Conservation (phyloP, 2,113 vertebrate genomes). For the Eulacestoma nigropectus region DNA sequence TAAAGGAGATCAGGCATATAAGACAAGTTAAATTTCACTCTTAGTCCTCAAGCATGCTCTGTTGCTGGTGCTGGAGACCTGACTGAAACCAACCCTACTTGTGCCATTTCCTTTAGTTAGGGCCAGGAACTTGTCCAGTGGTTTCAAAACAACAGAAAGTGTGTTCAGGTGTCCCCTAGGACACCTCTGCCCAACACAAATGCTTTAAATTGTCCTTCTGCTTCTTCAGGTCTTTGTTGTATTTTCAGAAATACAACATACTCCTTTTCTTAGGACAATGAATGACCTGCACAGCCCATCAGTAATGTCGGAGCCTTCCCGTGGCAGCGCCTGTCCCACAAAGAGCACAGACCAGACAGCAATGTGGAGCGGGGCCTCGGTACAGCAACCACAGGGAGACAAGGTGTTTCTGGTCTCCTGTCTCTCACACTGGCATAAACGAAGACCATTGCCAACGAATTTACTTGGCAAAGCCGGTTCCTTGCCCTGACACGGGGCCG, state of each 20-base stretch:
- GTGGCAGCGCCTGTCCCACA: accelerated
- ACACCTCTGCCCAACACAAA: not conserved
- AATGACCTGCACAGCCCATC: not conserved
- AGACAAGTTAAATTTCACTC: not conserved
- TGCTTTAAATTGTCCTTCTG: not conserved
- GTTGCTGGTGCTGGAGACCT: not conserved
- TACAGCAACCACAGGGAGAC: not conserved
- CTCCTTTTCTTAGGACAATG: not conserved
- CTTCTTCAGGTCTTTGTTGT: not conserved
- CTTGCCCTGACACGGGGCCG: accelerated
- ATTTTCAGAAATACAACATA: not conserved
- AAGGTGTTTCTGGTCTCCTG: not conserved
- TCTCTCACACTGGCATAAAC: not conserved
- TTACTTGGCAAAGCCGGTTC: not conserved
- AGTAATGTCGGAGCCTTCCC: not conserved
- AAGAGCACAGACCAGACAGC: not conserved
- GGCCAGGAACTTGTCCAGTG: not conserved
- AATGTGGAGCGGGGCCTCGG: accelerated
- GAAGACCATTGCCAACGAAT: not conserved
- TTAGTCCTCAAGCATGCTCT: not conserved
- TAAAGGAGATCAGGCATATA: not conserved
- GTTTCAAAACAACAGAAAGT: not conserved
- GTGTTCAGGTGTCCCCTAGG: not conserved
- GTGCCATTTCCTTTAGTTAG: not conserved
- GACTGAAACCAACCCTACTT: not conserved